These are phyloP conservation scores for Parambassis ranga DNA, from an alignment of 2,797 vertebrate species.

Conservation along the genomic window DNA sequence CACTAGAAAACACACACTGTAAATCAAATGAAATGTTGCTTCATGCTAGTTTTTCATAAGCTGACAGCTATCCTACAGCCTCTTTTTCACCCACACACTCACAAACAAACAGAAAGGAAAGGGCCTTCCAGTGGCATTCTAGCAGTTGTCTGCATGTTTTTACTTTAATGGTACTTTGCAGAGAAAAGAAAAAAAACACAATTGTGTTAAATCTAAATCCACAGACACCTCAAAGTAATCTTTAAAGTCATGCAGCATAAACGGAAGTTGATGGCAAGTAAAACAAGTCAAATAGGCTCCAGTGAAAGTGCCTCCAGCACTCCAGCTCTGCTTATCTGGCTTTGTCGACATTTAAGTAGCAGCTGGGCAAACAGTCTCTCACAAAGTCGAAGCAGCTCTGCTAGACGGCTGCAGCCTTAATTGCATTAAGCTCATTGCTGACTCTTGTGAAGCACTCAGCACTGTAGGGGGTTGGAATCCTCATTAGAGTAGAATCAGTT, in stretches of 20 bases:
- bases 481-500: constrained; percentile 63
- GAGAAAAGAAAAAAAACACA: background rate
- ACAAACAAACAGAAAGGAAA: constrained; percentile 1
- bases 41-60: constrained; percentile 7
- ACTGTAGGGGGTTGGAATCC: constrained; percentile 47
- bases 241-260: constrained; percentile 15
- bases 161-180: background rate
- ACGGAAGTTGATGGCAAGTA: constrained; percentile 8
- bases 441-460: constrained; percentile 47
- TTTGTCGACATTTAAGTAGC: constrained; percentile 44
- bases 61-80: constrained; percentile 9
- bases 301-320: constrained; percentile 1
- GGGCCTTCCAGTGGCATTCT: background rate
- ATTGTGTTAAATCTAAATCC: background rate
- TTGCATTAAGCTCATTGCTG: constrained; percentile 62
- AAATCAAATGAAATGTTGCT: constrained; percentile 24
- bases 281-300: constrained; percentile 25
- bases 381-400: constrained; percentile 21
- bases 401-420: constrained; percentile 42
- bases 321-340: constrained; percentile 28
- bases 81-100: constrained; percentile 2
- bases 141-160: background rate
- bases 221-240: background rate
- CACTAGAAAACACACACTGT: constrained; percentile 6
- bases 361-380: constrained; percentile 42